A percentile compares a stretch with the other conserved stretches of the same genome.
Conservation (phyloP, 1,140 invertebrate species). For the Panonychus citri region DNA sequence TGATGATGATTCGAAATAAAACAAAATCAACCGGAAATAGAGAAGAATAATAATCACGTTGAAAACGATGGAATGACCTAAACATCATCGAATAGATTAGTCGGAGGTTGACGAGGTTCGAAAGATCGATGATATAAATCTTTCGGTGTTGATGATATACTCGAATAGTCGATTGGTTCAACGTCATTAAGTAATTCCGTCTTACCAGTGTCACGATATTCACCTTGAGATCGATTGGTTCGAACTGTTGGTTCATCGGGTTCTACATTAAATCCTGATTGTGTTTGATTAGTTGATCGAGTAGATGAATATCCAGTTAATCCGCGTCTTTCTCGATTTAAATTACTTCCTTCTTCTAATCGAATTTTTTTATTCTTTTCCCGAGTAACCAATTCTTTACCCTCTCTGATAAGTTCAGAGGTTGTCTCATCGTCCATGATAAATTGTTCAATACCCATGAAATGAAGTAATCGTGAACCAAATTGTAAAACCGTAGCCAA, state of each 20-base stretch:
- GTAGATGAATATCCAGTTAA: no score
- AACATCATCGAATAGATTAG: no score
- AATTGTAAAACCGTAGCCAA: no score
- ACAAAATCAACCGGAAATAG: no score
- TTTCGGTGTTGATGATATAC: no score
- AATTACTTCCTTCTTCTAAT: background rate
- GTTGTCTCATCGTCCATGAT: slow-evolving; percentile 78
- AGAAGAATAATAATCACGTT: no score
- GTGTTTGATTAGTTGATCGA: no score
- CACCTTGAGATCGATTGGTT: background rate
- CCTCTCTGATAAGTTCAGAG: slow-evolving; percentile 78
- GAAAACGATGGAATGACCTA: no score
- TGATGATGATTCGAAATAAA: no score
- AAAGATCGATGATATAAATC: no score
- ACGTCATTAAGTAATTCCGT: slow-evolving; percentile 34
- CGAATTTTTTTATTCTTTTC: slow-evolving; percentile 13
- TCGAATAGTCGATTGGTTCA: slow-evolving; percentile 35
- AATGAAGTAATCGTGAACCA: no score
- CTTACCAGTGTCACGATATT: slow-evolving; percentile 32
- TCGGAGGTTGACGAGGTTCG: no score
- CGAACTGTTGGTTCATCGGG: background rate
- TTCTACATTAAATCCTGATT: background rate
- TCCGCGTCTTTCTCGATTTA: background rate
- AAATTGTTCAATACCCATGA: slow-evolving; percentile 94
- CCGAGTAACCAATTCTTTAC: slow-evolving; percentile 57